Percentiles rank a stretch among this genome's conserved stretches.
Evolutionary conservation across 1,140 invertebrate genomes (phyloP).

Genomic region (Apis florea): DNA sequence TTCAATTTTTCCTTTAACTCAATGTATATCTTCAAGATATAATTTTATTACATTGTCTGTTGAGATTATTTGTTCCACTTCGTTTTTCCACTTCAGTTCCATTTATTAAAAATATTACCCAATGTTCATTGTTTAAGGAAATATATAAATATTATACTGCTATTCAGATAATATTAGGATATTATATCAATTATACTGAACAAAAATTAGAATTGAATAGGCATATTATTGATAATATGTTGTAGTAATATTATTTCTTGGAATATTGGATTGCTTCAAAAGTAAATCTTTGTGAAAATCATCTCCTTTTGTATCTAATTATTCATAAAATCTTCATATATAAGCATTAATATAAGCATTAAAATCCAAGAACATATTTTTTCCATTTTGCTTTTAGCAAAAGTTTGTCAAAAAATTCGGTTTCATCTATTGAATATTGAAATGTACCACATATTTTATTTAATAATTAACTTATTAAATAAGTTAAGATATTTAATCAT

Average conservation of each 20-base stretch:
- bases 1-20: not conserved
- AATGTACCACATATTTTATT: not conserved
- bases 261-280: not conserved
- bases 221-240: not conserved
- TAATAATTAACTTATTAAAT: conserved; percentile 17
- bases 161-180: not conserved
- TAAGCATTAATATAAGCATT: not conserved
- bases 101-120: not conserved
- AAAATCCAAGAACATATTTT: not conserved
- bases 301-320: not conserved
- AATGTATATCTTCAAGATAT: not conserved
- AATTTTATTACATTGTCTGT: not conserved
- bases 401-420: not conserved
- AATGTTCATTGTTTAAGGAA: not conserved
- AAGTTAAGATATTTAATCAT: not conserved
- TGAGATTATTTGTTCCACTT: too few relatives aligned
- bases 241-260: not conserved
- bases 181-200: not conserved
- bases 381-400: not conserved
- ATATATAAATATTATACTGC: not conserved
- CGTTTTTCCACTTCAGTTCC: not conserved
- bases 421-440: not conserved
- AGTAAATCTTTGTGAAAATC: not conserved
- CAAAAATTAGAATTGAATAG: not conserved
- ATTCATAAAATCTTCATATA: not conserved